Evolutionary conservation across 2,888 invertebrate genomes (phyloP).

Genomic region (Platypus cylindrus): DNA sequence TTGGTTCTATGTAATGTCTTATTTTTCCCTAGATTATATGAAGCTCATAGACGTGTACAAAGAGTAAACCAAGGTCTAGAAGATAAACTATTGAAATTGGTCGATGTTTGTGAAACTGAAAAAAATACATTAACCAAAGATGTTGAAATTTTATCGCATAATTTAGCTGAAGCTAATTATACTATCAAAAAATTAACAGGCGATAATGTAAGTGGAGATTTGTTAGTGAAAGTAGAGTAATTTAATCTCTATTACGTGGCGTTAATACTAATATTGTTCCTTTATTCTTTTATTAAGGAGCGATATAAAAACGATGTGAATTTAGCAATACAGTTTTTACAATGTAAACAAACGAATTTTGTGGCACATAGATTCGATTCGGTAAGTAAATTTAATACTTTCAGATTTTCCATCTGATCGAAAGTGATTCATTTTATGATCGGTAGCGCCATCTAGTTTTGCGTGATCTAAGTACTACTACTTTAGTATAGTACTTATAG

Average conservation of each 20-base stretch:
- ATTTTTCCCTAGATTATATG: constrained; percentile 55
- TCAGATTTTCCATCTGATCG: no score
- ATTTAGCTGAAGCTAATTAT: constrained; percentile 74
- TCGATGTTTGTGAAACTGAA: constrained; percentile 84
- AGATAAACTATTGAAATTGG: constrained; percentile 84
- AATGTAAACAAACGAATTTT: constrained; percentile 91
- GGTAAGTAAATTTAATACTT: constrained; percentile 55
- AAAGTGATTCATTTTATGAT: no score
- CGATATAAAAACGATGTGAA: constrained; percentile 88
- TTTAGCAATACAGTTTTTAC: constrained; percentile 82
- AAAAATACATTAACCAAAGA: constrained; percentile 78
- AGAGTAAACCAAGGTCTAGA: constrained; percentile 90
- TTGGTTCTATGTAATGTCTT: constrained; percentile 26
- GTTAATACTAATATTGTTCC: background rate
- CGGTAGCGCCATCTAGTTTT: no score
- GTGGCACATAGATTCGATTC: constrained; percentile 82
- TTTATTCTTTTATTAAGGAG: constrained; percentile 54
- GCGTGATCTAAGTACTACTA: no score
- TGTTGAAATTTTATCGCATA: constrained; percentile 70
- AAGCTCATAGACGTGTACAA: constrained; percentile 86
- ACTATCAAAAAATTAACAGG: constrained; percentile 70
- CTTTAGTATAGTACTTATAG: no score
- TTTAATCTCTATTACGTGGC: background rate
- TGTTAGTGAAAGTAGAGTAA: constrained; percentile 5
- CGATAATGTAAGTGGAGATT: constrained; percentile 60